These are phyloP conservation scores for Corythornis cristatus DNA, from an alignment of 2,113 vertebrate genomes.

Conservation along the genomic window DNA sequence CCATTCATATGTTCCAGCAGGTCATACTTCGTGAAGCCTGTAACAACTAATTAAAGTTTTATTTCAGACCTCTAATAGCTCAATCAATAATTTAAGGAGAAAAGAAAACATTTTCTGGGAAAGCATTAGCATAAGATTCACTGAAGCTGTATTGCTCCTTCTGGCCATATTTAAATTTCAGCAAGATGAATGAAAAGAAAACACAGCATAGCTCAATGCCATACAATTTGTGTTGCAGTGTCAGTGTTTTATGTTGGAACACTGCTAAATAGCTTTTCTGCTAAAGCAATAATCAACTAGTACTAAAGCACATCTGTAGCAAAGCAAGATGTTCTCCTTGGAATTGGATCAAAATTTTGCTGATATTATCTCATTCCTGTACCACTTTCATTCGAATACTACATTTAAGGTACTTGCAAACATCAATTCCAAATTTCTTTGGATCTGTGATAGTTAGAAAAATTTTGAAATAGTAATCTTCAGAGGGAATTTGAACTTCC, in stretches of 20 bases:
- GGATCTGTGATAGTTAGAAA: not conserved
- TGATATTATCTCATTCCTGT: slow-evolving; percentile 39
- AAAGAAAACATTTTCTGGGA: slow-evolving; percentile 80
- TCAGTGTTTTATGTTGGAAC: slow-evolving; percentile 3
- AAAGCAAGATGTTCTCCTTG: slow-evolving; percentile 56
- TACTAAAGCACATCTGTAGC: slow-evolving; percentile 50
- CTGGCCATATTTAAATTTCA: slow-evolving; percentile 38
- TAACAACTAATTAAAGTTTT: slow-evolving; percentile 74
- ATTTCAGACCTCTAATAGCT: slow-evolving; percentile 72
- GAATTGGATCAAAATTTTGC: slow-evolving; percentile 57
- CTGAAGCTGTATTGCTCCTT: slow-evolving; percentile 31
- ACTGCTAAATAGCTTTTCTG: slow-evolving; percentile 40
- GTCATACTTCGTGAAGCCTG: slow-evolving; percentile 66
- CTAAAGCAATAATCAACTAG: slow-evolving; percentile 61
- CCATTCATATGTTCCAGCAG: slow-evolving; percentile 45
- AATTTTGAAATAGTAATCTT: slow-evolving; percentile 26
- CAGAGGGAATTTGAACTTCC: slow-evolving; percentile 14
- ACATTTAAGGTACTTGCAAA: slow-evolving; percentile 15
- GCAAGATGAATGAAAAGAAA: not conserved
- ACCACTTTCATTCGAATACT: slow-evolving; percentile 37
- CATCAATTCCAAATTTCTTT: not conserved
- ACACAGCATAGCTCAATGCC: not conserved
- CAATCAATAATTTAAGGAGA: slow-evolving; percentile 79
- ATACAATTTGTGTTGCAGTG: not conserved
- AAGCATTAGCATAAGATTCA: slow-evolving; percentile 73